phyloP scores from a whole-genome alignment of 1,140 invertebrate species.

The Ostrea edulis region DNA sequence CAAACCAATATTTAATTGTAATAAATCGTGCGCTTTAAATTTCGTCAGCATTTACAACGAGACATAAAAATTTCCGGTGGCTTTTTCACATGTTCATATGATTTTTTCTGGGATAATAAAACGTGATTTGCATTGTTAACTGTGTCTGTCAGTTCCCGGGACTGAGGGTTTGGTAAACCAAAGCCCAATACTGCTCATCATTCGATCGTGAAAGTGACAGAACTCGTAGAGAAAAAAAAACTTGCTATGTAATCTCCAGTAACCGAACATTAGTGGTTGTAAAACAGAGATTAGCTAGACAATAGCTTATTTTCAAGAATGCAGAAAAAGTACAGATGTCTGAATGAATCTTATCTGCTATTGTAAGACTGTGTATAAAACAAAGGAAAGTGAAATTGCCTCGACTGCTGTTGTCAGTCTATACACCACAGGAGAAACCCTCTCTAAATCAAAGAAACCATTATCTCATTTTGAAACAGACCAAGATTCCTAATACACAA shows the following conservation, averaged over 20 bases:
- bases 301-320: neutral
- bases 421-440: no score
- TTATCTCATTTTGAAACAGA: no score
- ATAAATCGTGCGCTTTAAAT: conserved; percentile 37
- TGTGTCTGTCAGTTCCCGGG: neutral
- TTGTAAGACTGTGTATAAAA: no score
- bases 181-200: neutral
- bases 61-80: conserved; percentile 21
- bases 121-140: conserved; percentile 5
- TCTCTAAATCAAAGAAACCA: no score
- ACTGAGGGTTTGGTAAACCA: neutral
- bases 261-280: conserved; percentile 18
- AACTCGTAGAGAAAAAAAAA: neutral
- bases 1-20: conserved; percentile 36
- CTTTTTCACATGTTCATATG: conserved; percentile 22
- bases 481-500: no score
- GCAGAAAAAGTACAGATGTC: no score
- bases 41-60: conserved; percentile 28
- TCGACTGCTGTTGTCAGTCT: no score
- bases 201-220: conserved; percentile 7
- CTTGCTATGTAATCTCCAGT: neutral
- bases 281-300: neutral
- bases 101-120: conserved; percentile 22
- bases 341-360: no score
- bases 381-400: no score